phyloP scores from a whole-genome alignment of 1,140 invertebrate genomes.

The Nasonia giraulti region DNA sequence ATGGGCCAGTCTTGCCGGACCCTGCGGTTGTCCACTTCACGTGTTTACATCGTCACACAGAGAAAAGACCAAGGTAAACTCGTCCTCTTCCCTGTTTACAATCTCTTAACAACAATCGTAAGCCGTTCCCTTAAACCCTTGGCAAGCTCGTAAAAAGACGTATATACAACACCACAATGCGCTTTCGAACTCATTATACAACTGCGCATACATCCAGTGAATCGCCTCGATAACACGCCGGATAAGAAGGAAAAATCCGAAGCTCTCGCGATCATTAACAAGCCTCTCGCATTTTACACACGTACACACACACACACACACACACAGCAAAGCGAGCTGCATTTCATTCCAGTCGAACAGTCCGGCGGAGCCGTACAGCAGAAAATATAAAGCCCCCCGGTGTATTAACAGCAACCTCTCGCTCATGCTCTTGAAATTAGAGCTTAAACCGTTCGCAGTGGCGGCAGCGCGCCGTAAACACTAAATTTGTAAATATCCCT shows the following conservation, averaged over 20 bases:
- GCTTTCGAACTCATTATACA: neutral
- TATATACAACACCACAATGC: neutral
- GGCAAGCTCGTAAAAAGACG: neutral
- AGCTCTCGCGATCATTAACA: slow-evolving; percentile 5
- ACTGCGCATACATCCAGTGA: neutral
- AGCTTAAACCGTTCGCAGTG: neutral
- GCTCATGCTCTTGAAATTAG: slow-evolving; percentile 22
- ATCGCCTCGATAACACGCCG: neutral
- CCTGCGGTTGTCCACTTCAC: no score
- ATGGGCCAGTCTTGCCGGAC: no score
- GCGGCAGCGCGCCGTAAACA: slow-evolving; percentile 13
- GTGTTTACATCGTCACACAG: no score
- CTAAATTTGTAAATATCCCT: slow-evolving; percentile 43
- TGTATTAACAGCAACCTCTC: neutral
- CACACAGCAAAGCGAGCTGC: neutral
- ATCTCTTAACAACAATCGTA: no score
- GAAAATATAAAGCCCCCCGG: neutral
- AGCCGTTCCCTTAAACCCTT: neutral
- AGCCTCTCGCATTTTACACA: neutral
- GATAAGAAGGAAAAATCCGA: neutral
- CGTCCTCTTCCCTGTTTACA: neutral
- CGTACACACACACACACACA: neutral
- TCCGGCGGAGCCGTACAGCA: neutral
- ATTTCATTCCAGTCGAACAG: neutral
- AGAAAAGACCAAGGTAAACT: no score